Conservation (phyloP, 2,797 vertebrate genomes). For the Sebastes diploproa region DNA sequence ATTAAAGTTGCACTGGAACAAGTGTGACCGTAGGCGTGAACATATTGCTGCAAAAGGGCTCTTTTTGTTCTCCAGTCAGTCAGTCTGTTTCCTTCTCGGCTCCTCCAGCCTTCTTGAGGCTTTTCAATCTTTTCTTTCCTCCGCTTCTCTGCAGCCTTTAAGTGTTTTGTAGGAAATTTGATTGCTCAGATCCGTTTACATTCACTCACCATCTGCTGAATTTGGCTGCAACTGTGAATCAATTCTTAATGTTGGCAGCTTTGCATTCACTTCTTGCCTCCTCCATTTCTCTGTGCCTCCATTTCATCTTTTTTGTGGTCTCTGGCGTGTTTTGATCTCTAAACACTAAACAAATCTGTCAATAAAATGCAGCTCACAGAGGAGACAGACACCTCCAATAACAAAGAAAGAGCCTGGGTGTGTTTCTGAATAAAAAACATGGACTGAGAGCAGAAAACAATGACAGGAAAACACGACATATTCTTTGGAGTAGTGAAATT, state of each 20-base stretch:
- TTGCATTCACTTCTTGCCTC: conserved; percentile 28
- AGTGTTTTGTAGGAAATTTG: conserved; percentile 63
- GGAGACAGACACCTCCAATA: background rate
- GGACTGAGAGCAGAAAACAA: background rate
- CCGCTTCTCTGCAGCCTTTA: conserved; percentile 37
- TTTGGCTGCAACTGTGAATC: conserved; percentile 66
- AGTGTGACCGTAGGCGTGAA: conserved; percentile 60
- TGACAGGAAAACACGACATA: background rate
- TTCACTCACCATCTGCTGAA: conserved; percentile 75
- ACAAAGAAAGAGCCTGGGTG: background rate
- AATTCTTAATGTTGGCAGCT: conserved; percentile 67
- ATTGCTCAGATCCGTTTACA: conserved; percentile 67
- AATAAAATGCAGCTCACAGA: background rate
- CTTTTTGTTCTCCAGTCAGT: conserved; percentile 49
- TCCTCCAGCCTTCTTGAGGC: conserved; percentile 18
- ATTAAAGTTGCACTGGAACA: conserved; percentile 65
- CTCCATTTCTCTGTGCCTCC: conserved; percentile 19
- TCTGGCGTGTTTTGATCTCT: conserved; percentile 32
- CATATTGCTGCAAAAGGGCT: conserved; percentile 47
- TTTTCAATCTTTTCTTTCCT: conserved; percentile 20
- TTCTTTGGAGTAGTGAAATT: background rate
- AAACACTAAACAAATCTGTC: conserved; percentile 17
- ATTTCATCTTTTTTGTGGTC: conserved; percentile 30
- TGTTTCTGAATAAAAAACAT: background rate
- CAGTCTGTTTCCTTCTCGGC: conserved; percentile 37